Evolutionary conservation across 2,888 invertebrate genomes (phyloP).

Genomic region (Phaedon cochleariae): DNA sequence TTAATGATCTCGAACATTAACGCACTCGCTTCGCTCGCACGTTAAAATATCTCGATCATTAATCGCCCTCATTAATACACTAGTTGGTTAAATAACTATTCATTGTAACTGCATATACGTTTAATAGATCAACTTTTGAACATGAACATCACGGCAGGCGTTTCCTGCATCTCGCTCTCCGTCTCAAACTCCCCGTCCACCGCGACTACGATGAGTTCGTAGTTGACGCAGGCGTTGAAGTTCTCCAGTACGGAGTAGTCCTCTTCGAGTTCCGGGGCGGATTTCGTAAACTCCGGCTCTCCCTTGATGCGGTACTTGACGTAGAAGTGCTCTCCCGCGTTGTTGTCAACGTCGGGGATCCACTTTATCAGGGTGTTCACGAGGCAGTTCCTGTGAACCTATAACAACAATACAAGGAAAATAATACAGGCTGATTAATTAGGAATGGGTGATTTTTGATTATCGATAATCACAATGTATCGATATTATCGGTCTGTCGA

Average conservation of each 20-base stretch:
- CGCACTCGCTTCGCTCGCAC: no score
- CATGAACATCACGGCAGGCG: constrained; percentile 48
- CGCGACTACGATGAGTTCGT: constrained; percentile 51
- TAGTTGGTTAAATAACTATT: no score
- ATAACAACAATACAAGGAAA: no score
- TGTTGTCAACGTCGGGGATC: constrained; percentile 53
- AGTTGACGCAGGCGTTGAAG: constrained; percentile 53
- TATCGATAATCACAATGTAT: no score
- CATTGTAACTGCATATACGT: no score
- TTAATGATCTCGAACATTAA: no score
- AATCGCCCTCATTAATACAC: no score
- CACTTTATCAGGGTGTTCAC: constrained; percentile 52
- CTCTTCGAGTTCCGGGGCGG: constrained; percentile 47
- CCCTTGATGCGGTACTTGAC: constrained; percentile 51
- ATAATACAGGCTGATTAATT: no score
- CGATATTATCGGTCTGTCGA: no score
- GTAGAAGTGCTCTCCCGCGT: constrained; percentile 54
- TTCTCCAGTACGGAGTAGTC: constrained; percentile 50
- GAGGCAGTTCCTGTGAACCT: constrained; percentile 39
- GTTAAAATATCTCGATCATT: no score
- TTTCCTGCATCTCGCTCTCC: constrained; percentile 50
- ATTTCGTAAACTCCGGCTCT: constrained; percentile 45
- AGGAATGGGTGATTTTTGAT: no score
- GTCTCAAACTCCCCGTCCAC: constrained; percentile 52
- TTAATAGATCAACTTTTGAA: constrained; percentile 16